Evolutionary conservation across 2,888 invertebrate species (phyloP).

Genomic region (Mycalesis mineus): DNA sequence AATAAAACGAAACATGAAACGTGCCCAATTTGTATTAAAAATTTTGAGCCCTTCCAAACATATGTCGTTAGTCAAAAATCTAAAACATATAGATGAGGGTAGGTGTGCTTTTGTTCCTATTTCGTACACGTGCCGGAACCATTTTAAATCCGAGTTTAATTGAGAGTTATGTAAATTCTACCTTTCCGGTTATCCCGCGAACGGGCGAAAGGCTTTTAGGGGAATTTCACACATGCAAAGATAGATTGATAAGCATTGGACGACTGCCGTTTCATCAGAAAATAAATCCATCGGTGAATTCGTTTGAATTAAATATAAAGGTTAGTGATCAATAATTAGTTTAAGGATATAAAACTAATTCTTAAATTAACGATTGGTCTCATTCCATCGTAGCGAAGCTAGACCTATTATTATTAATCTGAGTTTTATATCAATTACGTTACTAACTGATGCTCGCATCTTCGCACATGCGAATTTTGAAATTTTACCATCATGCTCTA

Average conservation of each 20-base stretch:
- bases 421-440: too few relatives aligned
- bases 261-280: too few relatives aligned
- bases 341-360: too few relatives aligned
- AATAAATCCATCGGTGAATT: too few relatives aligned
- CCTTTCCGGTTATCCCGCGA: slow-evolving; percentile 28
- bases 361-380: too few relatives aligned
- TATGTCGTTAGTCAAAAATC: slow-evolving; percentile 7
- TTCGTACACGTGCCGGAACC: slow-evolving; percentile 37
- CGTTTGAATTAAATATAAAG: too few relatives aligned
- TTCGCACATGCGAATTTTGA: too few relatives aligned
- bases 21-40: neutral
- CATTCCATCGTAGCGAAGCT: too few relatives aligned
- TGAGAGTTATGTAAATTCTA: slow-evolving; percentile 50
- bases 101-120: slow-evolving; percentile 33
- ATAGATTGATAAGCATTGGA: slow-evolving; percentile 7
- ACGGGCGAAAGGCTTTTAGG: slow-evolving; percentile 27
- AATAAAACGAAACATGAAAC: neutral
- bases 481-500: too few relatives aligned
- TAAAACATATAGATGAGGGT: neutral
- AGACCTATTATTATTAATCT: too few relatives aligned
- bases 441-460: too few relatives aligned
- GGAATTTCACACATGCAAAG: slow-evolving; percentile 21
- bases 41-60: neutral
- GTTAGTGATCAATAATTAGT: too few relatives aligned
- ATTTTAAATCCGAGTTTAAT: slow-evolving; percentile 49